These are phyloP conservation scores for Eupsittula cactorum DNA, from an alignment of 2,113 vertebrate species.

Conservation along the genomic window DNA sequence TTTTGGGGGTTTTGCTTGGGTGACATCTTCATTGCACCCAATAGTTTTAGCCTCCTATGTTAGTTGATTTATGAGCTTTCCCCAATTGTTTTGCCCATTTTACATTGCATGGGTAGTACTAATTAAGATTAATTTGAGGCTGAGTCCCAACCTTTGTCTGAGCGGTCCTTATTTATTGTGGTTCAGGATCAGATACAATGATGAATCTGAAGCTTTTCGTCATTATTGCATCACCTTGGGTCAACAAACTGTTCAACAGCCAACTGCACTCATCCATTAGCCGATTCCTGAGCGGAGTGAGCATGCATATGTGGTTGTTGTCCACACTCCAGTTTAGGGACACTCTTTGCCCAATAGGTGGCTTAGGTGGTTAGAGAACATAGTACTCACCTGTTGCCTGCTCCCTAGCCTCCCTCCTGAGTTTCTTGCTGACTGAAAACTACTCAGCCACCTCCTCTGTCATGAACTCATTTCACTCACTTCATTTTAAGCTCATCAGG, in stretches of 20 bases:
- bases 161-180: not conserved
- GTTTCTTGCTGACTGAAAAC: not conserved
- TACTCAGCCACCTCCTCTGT: not conserved
- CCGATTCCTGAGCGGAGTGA: not conserved
- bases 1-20: not conserved
- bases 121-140: not conserved
- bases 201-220: not conserved
- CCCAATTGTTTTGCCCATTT: not conserved
- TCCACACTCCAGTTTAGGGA: not conserved
- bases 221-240: not conserved
- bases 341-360: not conserved
- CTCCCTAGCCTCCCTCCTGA: not conserved
- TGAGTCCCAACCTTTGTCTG: not conserved
- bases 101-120: not conserved
- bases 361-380: not conserved
- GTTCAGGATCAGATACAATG: not conserved
- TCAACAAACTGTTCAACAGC: not conserved
- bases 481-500: not conserved
- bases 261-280: fast-evolving
- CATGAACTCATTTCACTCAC: not conserved
- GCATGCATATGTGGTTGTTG: fast-evolving
- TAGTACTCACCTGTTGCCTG: fast-evolving
- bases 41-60: not conserved
- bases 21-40: not conserved
- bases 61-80: not conserved